phyloP scores from a whole-genome alignment of 1,140 invertebrate species.

The Capitella teleta region DNA sequence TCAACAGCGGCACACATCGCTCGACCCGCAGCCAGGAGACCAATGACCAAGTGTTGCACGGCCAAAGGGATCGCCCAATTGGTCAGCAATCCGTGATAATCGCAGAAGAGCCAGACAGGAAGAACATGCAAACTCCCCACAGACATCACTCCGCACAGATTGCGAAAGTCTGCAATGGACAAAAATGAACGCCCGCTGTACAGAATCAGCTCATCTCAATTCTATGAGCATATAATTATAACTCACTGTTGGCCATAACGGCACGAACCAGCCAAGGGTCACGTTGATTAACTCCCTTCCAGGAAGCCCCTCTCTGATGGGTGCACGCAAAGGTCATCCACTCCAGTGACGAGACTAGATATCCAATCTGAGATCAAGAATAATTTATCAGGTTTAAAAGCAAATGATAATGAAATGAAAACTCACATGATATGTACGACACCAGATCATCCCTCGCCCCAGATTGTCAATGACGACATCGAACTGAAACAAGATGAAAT shows the following conservation, averaged over 20 bases:
- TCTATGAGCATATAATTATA: neutral
- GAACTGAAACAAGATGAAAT: slow-evolving; percentile 1
- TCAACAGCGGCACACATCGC: neutral
- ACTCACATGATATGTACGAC: slow-evolving; percentile 1
- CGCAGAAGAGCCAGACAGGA: neutral
- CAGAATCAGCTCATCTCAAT: too few species aligned
- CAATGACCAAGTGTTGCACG: neutral
- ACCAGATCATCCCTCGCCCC: slow-evolving; percentile 1
- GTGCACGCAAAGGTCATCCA: slow-evolving; percentile 3
- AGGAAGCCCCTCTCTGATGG: neutral
- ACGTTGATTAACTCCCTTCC: neutral
- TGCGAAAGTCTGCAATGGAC: slow-evolving; percentile 1
- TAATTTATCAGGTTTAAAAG: neutral
- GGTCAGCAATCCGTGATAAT: neutral
- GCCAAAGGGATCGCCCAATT: neutral
- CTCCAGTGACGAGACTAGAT: neutral
- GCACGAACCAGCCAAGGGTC: neutral
- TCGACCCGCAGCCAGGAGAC: neutral
- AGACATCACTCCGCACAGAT: neutral
- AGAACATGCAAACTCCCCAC: slow-evolving; percentile 2
- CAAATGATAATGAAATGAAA: neutral
- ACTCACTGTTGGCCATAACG: slow-evolving; percentile 4
- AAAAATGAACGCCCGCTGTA: too few species aligned
- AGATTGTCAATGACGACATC: neutral
- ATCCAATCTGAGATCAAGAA: too few species aligned